Base-by-base conservation (phyloP, 2,797 vertebrate genomes). In the Gymnothorax javanicus region DNA sequence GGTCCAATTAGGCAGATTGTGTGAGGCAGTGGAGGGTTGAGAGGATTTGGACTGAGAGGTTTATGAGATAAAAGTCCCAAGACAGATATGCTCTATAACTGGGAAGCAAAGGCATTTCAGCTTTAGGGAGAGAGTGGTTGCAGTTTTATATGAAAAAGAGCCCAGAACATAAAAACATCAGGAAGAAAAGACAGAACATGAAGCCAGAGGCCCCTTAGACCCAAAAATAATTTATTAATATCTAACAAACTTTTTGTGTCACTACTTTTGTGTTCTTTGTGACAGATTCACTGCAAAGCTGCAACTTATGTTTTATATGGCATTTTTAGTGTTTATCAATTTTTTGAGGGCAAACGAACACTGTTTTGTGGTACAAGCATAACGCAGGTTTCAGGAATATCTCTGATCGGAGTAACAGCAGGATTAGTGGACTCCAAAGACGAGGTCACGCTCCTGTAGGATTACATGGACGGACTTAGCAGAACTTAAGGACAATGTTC, bases 31-130 rank as follows among this genome's bases (percentile, higher is more conserved):
- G 92, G 87, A 90, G 85, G 77, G 17, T 82, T 93, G 92, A 94
- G 90, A 92, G 93, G 93, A 94, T 93, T 93, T 84, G 15, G n/a
- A 9, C 6, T 77, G 73, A 77, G 73, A 77, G 73, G 73, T 33
- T 77, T 73, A 67, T 25, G 54, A 23, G 83, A 84, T 62, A 67
- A 84, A 50, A 20, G 25, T 58, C 58, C 33, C 57, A 12, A 11
- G 54, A 60, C 56, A 27, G 57, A 5, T 57, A 73, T 73, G 67
- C 71, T 73, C 73, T 77, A 43, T 7, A 77, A 81, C 50, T 81
- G 50, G 52, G 20, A 23, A 17, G 1, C 77, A 81, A n/a, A 33
- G 17, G 20, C 77, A 8, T 15, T 7, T 54, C 20, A 5, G 77
- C 77, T 81, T n/a, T 56, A 17, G 33, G 52, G 52, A 13, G 17